Base-by-base conservation (phyloP, 2,888 invertebrate species). In the Scaptomyza polygonia region DNA sequence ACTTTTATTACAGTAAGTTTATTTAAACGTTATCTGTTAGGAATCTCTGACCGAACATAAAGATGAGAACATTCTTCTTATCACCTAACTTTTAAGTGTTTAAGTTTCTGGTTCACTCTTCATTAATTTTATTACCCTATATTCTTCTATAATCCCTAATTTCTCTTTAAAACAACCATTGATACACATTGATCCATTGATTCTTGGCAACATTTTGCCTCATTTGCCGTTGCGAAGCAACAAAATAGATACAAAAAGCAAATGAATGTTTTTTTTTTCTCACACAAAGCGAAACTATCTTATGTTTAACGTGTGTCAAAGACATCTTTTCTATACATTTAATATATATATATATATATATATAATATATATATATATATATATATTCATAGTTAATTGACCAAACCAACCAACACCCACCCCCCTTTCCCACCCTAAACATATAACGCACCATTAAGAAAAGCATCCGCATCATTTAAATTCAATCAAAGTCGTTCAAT, bases 401-500 rank as follows among this genome's bases (percentile, higher is more conserved):
- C 49, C 55, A 53, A 39, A 43, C 18, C 44, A 11, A 2, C 12
- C 0, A 12, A 0, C 3, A 12, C 8, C 18, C 34, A 3, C 8
- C 0, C 7, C 14, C 11, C 3, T n/a, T n/a, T n/a, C n/a, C n/a
- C n/a, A n/a, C 1, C 0, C n/a, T 16, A 21, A 21, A 39, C 30
- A 52, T 16, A 44, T 25, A 48, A 61, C 42, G 72, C 42, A n/a
- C 65, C 84, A 83, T 83, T 80, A 67, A 42, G 36, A 67, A 49
- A 45, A 53, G 36, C 56, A 32, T 32, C 61, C 64, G 79, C 67
- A 66, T 64, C 76, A 81, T 78, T 84, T 80, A 47, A 81, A 71
- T 59, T 74, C 74, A 74, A 71, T 84, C 81, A 81, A 71, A 77
- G 77, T 56, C 67, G 54, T 55, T 72, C 64, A 56, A 59, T 52